phyloP scores from a whole-genome alignment of 2,113 vertebrate genomes.

The Pelecanoides urinatrix region DNA sequence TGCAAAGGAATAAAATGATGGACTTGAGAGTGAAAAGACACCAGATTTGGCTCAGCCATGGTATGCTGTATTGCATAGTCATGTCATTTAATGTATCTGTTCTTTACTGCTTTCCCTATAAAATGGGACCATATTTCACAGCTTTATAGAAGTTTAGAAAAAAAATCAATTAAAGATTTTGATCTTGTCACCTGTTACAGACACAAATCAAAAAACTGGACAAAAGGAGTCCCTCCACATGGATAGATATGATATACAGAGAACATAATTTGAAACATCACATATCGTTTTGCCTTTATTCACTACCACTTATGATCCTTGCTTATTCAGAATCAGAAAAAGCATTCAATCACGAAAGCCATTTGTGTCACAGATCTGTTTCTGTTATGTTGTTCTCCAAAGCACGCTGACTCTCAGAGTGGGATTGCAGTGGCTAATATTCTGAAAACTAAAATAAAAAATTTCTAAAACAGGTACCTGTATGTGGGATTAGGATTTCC shows the following conservation, averaged over 20 bases:
- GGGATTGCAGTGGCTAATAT: neutral
- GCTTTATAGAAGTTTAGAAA: neutral
- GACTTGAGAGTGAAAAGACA: neutral
- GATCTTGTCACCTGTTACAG: neutral
- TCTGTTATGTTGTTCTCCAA: neutral
- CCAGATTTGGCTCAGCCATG: neutral
- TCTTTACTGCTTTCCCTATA: neutral
- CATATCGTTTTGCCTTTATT: neutral
- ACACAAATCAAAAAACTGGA: neutral
- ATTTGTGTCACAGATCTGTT: neutral
- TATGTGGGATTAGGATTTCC: slow-evolving; percentile 86
- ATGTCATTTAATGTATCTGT: neutral
- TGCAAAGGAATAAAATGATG: neutral
- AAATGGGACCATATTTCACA: neutral
- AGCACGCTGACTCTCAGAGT: neutral
- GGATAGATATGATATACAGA: neutral
- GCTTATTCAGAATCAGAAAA: neutral
- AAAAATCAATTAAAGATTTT: neutral
- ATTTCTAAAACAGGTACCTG: slow-evolving; percentile 75
- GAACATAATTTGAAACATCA: neutral
- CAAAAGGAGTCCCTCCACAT: neutral
- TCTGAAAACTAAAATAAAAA: neutral
- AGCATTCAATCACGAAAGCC: neutral
- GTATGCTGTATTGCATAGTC: neutral
- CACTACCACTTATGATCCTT: neutral